Evolutionary conservation across 2,113 vertebrate species (phyloP).

Genomic region (Muntiacus muntjak): DNA sequence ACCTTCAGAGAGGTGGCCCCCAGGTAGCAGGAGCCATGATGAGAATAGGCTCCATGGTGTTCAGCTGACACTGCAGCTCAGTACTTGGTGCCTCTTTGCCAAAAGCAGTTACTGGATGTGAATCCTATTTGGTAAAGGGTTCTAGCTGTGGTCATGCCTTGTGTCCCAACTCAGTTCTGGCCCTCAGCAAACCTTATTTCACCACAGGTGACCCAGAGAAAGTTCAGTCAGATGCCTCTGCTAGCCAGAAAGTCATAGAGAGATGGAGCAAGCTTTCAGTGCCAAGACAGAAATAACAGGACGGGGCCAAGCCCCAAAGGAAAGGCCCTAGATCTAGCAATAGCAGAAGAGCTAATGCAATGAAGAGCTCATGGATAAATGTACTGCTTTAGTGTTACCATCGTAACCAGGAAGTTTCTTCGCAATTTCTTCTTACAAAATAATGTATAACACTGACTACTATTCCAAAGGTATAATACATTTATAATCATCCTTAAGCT

Average conservation of each 20-base stretch:
- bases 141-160: background rate
- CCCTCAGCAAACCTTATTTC: background rate
- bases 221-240: background rate
- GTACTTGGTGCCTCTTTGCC: background rate
- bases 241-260: background rate
- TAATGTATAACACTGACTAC: background rate
- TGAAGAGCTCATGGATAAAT: background rate
- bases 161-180: background rate
- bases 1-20: background rate
- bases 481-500: background rate
- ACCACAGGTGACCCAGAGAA: background rate
- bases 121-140: background rate
- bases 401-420: background rate
- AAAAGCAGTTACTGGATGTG: background rate
- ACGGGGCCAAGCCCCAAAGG: too few species aligned
- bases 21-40: background rate
- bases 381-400: background rate
- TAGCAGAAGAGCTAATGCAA: background rate
- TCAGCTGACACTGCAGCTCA: background rate
- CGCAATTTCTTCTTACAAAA: background rate
- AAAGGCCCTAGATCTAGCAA: background rate
- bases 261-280: background rate
- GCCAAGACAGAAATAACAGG: background rate
- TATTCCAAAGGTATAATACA: background rate
- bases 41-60: accelerated